phyloP scores from a whole-genome alignment of 1,140 invertebrate genomes.

The Cephus cinctus region DNA sequence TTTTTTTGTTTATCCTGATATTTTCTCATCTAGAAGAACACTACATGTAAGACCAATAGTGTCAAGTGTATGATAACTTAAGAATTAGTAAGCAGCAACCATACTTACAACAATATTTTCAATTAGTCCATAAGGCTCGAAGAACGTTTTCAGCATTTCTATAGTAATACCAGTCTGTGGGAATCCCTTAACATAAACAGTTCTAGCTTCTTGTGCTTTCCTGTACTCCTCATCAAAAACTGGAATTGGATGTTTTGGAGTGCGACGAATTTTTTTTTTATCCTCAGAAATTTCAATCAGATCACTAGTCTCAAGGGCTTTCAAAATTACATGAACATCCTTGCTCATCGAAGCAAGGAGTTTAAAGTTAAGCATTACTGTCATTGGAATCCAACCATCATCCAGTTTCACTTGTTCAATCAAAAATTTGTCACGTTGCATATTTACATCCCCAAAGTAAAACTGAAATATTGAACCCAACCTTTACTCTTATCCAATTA shows the following conservation, averaged over 20 bases:
- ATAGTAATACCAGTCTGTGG: constrained; percentile 66
- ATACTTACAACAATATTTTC: constrained; percentile 72
- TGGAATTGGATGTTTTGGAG: constrained; percentile 76
- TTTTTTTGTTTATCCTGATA: constrained; percentile 69
- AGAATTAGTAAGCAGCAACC: too few relatives aligned
- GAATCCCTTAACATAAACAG: constrained; percentile 90
- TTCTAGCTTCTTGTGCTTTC: constrained; percentile 73
- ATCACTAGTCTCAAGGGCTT: constrained; percentile 75
- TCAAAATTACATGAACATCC: constrained; percentile 70
- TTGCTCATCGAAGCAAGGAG: constrained; percentile 72
- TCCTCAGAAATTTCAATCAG: constrained; percentile 82
- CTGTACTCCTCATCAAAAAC: constrained; percentile 79
- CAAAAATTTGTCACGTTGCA: constrained; percentile 87
- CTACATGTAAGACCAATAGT: too few relatives aligned
- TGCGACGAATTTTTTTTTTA: constrained; percentile 77
- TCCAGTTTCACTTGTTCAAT: constrained; percentile 76
- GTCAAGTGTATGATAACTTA: too few relatives aligned
- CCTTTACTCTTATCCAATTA: too few relatives aligned
- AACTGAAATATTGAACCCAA: too few relatives aligned
- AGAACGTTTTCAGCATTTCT: constrained; percentile 73
- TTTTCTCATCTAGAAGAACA: constrained; percentile 64
- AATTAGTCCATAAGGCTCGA: constrained; percentile 68
- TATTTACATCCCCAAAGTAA: constrained; percentile 85
- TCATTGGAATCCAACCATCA: constrained; percentile 87
- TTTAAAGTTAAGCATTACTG: constrained; percentile 86